phyloP scores from a whole-genome alignment of 2,113 vertebrate species.

The Phylloscopus whistleri region DNA sequence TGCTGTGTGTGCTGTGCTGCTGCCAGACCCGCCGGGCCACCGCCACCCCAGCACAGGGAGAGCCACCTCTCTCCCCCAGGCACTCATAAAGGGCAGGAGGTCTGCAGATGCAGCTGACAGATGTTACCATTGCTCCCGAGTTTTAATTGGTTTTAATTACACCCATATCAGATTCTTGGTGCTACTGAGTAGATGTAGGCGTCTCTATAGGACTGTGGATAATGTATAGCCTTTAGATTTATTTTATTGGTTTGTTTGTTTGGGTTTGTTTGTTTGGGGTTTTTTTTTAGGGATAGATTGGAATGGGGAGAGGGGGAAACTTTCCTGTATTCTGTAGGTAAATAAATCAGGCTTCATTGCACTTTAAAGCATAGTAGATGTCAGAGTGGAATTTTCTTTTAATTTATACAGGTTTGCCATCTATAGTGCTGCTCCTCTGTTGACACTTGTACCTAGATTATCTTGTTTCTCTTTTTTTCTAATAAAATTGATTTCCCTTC shows the following conservation, averaged over 20 bases:
- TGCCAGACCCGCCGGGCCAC: not conserved
- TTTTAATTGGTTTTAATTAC: slow-evolving; percentile 65
- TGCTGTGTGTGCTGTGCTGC: not conserved
- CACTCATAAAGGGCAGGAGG: not conserved
- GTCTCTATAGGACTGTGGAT: slow-evolving; percentile 54
- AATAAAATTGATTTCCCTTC: slow-evolving; percentile 35
- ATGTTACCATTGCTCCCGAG: not conserved
- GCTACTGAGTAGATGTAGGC: slow-evolving; percentile 70
- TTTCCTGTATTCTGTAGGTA: slow-evolving; percentile 65
- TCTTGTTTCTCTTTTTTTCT: not conserved
- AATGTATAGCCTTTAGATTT: slow-evolving; percentile 44
- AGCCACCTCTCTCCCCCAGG: not conserved
- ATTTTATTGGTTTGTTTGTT: slow-evolving; percentile 17
- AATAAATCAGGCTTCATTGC: slow-evolving; percentile 77
- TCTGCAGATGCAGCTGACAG: slow-evolving; percentile 19
- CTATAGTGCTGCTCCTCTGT: slow-evolving; percentile 39
- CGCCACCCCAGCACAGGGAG: not conserved
- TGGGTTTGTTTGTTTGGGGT: not conserved
- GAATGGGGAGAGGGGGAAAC: slow-evolving; percentile 1
- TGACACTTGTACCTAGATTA: not conserved
- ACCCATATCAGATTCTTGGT: slow-evolving; percentile 67
- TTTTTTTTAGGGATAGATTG: slow-evolving; percentile 29
- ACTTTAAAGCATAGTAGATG: slow-evolving; percentile 73
- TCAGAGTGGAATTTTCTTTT: slow-evolving; percentile 54
- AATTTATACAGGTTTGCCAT: slow-evolving; percentile 50